Base-by-base conservation (phyloP, 2,888 invertebrate genomes). In the Bellardia pandia region DNA sequence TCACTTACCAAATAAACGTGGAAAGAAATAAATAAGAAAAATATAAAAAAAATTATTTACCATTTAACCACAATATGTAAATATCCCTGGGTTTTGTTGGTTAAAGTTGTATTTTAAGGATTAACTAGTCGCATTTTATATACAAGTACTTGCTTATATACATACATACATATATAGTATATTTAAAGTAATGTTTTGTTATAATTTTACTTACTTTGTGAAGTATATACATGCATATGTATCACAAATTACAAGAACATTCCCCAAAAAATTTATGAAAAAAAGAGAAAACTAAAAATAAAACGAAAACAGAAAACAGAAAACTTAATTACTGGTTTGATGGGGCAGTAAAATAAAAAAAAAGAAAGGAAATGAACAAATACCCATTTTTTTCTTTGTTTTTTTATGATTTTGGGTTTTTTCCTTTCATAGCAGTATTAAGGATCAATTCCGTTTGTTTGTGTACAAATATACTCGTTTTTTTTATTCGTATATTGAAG, bases 241-340 rank as follows among this genome's bases (percentile, higher is more conserved):
- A 48, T 23, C 5, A 48, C 5, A 58, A 58, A 33, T 64, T 66
- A 14, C 78, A 74, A 68, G 68, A 74, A 78, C 74, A 68, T 79
- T 75, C 8, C 3, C 51, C 53, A 51, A 0, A 5, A 45, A 64
- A 30, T 6, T 23, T 40, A 33, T 51, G 30, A 13, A 74, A 45
- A 45, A 23, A 75, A 58, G n/a, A 48, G 7, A 56, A 42, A 80
- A 51, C 33, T 7, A 16, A 53, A 40, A 16, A 16, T 9, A 62
- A 53, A 62, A 51, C 6, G 37, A 16, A 69, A 51, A 69, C 37
- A 3, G 23, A 51, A n/a, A 66, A 66, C 66, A 66, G 33, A 69
- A 79, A 85, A 85, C 74, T 85, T 79, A 79, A 79, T 85, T 79
- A 74, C 79, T 79, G 60, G 74, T 69, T 79, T 85, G 74, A 60